Percentiles rank a stretch among this genome's conserved stretches.
These are phyloP conservation scores for Drosophila sturtevanti DNA, from an alignment of 1,140 invertebrate species.

Conservation along the genomic window DNA sequence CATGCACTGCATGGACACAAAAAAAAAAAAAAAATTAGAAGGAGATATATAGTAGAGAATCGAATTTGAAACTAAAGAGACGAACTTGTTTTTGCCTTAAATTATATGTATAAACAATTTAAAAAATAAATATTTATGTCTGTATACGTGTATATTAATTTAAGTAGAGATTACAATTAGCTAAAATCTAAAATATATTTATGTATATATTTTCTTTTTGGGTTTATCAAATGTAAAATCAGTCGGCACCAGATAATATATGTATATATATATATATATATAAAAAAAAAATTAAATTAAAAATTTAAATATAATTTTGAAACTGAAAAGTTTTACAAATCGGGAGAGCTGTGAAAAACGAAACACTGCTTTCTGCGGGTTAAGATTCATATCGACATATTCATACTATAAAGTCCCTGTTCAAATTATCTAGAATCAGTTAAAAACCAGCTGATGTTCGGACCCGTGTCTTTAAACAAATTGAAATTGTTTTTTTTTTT, in stretches of 20 bases:
- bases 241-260: conserved; percentile 46
- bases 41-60: not conserved
- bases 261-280: conserved; percentile 19
- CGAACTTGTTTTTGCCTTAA: conserved; percentile 26
- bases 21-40: not conserved
- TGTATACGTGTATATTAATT: conserved; percentile 5
- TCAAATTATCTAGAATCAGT: not conserved
- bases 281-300: conserved; percentile 27
- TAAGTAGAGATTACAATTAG: conserved; percentile 45
- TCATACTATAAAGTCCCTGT: not conserved
- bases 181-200: conserved; percentile 50
- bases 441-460: not conserved
- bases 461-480: not conserved
- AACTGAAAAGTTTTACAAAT: not conserved
- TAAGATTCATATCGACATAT: not conserved
- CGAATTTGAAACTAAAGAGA: conserved; percentile 12
- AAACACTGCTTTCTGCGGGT: not conserved
- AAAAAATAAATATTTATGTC: conserved; percentile 49
- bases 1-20: conserved; percentile 42
- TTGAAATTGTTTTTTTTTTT: no score
- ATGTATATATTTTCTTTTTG: conserved; percentile 41
- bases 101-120: conserved; percentile 23
- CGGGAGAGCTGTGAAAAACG: not conserved
- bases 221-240: conserved; percentile 56
- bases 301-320: conserved; percentile 1